These are phyloP conservation scores for Drosophila subsilvestris DNA, from an alignment of 2,888 invertebrate species.

Conservation along the genomic window DNA sequence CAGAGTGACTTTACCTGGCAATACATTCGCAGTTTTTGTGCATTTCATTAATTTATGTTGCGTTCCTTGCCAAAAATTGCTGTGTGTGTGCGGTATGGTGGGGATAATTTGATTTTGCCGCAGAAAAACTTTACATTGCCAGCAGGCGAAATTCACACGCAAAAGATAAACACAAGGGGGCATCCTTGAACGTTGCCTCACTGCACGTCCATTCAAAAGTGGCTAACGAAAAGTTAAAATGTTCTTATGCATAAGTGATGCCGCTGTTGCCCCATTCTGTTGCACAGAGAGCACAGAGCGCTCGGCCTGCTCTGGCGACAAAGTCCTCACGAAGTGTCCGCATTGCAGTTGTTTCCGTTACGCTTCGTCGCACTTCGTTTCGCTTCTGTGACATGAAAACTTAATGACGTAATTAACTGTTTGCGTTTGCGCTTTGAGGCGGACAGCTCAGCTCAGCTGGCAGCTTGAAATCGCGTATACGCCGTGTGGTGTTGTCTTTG, in stretches of 20 bases:
- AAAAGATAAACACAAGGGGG: slow-evolving; percentile 58
- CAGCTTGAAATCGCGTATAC: slow-evolving; percentile 59
- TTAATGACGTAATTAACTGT: slow-evolving; percentile 78
- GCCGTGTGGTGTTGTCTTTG: slow-evolving; percentile 32
- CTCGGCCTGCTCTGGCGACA: slow-evolving; percentile 47
- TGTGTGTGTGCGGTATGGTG: slow-evolving; percentile 20
- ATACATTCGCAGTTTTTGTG: slow-evolving; percentile 47
- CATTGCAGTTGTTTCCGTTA: slow-evolving; percentile 73
- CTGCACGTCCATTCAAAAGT: slow-evolving; percentile 55
- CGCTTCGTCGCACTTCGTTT: slow-evolving; percentile 28
- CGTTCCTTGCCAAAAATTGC: slow-evolving; percentile 35
- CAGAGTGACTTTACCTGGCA: not conserved
- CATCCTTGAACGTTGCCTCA: not conserved
- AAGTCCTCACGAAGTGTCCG: slow-evolving; percentile 73
- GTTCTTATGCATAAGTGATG: slow-evolving; percentile 77
- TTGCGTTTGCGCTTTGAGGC: slow-evolving; percentile 67
- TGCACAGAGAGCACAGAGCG: not conserved
- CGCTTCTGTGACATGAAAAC: slow-evolving; percentile 67
- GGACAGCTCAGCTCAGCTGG: slow-evolving; percentile 44
- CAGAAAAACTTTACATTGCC: slow-evolving; percentile 55
- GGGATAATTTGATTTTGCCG: slow-evolving; percentile 38
- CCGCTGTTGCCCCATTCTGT: slow-evolving; percentile 25
- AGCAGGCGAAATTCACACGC: slow-evolving; percentile 68
- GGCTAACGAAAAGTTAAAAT: slow-evolving; percentile 75
- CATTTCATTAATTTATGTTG: slow-evolving; percentile 67